phyloP scores from a whole-genome alignment of 2,888 invertebrate genomes.

The Gerris lacustris region DNA sequence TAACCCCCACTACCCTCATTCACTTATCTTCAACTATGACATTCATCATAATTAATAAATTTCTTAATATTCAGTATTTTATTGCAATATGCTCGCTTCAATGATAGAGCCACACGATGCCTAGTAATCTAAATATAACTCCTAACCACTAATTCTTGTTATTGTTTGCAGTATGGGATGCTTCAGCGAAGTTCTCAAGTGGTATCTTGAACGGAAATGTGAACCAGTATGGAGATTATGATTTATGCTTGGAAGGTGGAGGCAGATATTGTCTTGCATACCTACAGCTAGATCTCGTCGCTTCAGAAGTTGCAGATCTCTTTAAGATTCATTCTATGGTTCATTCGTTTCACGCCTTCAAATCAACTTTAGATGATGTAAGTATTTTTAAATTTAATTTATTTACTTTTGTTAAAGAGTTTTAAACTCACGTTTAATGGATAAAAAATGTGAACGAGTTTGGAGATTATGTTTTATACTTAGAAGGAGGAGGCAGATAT shows the following conservation, averaged over 20 bases:
- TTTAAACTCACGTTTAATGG: no score
- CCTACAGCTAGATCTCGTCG: slow-evolving; percentile 44
- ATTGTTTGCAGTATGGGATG: slow-evolving; percentile 50
- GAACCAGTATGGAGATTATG: slow-evolving; percentile 58
- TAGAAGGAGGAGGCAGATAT: slow-evolving; percentile 50
- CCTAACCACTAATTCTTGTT: no score
- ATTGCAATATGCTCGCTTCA: no score
- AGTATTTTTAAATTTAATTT: slow-evolving; percentile 36
- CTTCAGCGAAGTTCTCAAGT: slow-evolving; percentile 56
- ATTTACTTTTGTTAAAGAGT: no score
- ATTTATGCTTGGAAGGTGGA: slow-evolving; percentile 49
- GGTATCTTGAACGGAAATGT: slow-evolving; percentile 55
- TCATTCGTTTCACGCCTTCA: slow-evolving; percentile 51
- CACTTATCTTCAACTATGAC: no score
- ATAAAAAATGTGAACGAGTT: slow-evolving; percentile 50
- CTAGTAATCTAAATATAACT: no score
- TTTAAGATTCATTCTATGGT: slow-evolving; percentile 42
- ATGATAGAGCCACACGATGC: no score
- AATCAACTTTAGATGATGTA: slow-evolving; percentile 53
- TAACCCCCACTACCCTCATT: no score
- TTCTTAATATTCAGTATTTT: no score
- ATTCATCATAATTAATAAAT: no score
- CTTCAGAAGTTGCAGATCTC: slow-evolving; percentile 37
- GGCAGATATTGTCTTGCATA: slow-evolving; percentile 56
- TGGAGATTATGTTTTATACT: slow-evolving; percentile 58